A percentile compares a stretch with the other conserved stretches of the same genome.
Conservation (phyloP, 2,888 invertebrate species). For the Ischnus inquisitorius region DNA sequence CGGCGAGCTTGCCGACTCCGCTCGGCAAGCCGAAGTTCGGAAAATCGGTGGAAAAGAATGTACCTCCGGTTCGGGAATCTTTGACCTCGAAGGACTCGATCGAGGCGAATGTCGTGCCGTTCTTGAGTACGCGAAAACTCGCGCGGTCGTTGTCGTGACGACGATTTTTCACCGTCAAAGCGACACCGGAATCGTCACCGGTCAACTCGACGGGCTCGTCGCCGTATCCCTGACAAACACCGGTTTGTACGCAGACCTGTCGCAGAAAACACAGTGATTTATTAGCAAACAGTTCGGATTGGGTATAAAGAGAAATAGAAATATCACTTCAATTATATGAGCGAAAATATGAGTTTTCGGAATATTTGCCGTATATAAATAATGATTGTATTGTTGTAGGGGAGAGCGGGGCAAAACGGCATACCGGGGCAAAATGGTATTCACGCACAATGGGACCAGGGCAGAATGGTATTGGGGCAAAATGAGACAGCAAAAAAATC, state of each 20-base stretch:
- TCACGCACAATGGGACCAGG: no score
- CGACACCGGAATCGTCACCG: conserved; percentile 83
- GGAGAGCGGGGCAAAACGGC: no score
- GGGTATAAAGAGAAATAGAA: no score
- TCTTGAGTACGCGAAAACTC: conserved; percentile 86
- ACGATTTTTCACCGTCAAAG: conserved; percentile 80
- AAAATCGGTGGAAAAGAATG: conserved; percentile 91
- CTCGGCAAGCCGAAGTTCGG: conserved; percentile 91
- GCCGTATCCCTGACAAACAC: conserved; percentile 84
- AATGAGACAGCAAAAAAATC: no score
- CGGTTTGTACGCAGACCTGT: conserved; percentile 83
- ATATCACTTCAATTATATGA: no score
- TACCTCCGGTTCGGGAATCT: conserved; percentile 88
- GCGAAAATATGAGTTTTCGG: no score
- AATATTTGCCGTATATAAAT: no score
- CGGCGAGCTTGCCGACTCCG: conserved; percentile 89
- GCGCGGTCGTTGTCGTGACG: conserved; percentile 75
- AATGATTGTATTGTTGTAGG: no score
- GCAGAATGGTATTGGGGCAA: no score
- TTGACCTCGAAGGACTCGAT: conserved; percentile 90
- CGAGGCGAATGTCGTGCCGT: conserved; percentile 90
- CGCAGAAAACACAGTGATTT: not conserved
- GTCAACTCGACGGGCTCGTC: conserved; percentile 85
- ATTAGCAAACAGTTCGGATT: no score
- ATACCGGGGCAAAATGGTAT: no score